Conservation (phyloP, 2,888 invertebrate genomes). For the Dryobota labecula region DNA sequence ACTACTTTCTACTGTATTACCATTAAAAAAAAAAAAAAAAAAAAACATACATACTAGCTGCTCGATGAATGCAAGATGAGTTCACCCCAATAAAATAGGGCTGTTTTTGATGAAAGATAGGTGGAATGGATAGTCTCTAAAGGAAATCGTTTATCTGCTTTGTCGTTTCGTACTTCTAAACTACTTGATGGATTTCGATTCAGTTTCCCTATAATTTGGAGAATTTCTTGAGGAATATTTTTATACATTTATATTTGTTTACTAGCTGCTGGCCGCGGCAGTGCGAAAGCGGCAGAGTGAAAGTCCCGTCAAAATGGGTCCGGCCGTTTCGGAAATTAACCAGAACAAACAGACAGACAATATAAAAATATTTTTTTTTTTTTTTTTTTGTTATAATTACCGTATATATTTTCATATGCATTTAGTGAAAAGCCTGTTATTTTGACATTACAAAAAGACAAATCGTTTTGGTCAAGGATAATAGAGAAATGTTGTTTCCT, state of each 20-base stretch:
- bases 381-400: not conserved
- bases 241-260: too few species aligned
- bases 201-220: not conserved
- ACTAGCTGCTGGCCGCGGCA: too few species aligned
- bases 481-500: too few species aligned
- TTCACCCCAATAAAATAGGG: not conserved
- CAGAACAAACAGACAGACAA: too few species aligned
- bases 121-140: constrained; percentile 2
- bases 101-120: constrained; percentile 1
- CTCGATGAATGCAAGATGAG: constrained; percentile 8
- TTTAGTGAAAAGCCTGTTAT: too few species aligned
- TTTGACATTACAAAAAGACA: too few species aligned
- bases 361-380: too few species aligned
- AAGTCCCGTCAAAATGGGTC: too few species aligned
- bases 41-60: constrained; percentile 33
- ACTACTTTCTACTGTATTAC: constrained; percentile 1
- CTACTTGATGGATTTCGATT: not conserved
- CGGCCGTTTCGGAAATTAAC: too few species aligned
- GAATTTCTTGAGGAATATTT: not conserved
- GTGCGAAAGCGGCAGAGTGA: too few species aligned
- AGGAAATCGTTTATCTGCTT: not conserved
- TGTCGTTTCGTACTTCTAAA: not conserved
- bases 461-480: too few species aligned
- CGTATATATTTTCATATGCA: too few species aligned
- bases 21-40: not conserved